These are phyloP conservation scores for Paraescarpia echinospica DNA, from an alignment of 1,140 invertebrate genomes.

Conservation along the genomic window DNA sequence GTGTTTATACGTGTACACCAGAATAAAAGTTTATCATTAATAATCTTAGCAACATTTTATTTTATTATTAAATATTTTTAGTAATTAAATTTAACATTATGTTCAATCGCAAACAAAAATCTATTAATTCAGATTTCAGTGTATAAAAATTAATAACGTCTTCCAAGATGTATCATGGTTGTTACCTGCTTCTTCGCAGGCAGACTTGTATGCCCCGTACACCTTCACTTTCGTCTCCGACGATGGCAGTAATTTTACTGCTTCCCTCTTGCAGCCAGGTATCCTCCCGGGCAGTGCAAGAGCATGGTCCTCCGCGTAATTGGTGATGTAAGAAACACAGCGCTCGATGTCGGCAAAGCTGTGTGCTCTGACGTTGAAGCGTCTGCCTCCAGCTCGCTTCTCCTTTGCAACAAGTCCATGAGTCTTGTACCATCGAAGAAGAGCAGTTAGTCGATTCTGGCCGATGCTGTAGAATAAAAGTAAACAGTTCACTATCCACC, in stretches of 20 bases:
- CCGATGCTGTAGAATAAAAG: constrained; percentile 10
- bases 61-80: not conserved
- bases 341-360: constrained; percentile 28
- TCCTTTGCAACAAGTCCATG: constrained; percentile 17
- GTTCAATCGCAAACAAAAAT: not conserved
- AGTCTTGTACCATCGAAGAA: not conserved
- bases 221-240: constrained; percentile 18
- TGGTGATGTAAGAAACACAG: constrained; percentile 30
- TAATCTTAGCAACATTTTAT: not conserved
- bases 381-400: constrained; percentile 13
- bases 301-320: constrained; percentile 34
- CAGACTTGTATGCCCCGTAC: constrained; percentile 18
- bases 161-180: not conserved
- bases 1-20: not conserved
- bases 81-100: not conserved
- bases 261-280: constrained; percentile 32
- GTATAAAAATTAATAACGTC: not conserved
- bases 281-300: constrained; percentile 35
- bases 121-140: not conserved
- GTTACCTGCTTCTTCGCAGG: not conserved
- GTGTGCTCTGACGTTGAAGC: not conserved
- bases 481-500: not conserved
- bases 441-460: not conserved
- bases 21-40: not conserved
- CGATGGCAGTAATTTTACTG: constrained; percentile 33